Evolutionary conservation across 2,113 vertebrate genomes (phyloP).

Genomic region (Poecilia latipinna): DNA sequence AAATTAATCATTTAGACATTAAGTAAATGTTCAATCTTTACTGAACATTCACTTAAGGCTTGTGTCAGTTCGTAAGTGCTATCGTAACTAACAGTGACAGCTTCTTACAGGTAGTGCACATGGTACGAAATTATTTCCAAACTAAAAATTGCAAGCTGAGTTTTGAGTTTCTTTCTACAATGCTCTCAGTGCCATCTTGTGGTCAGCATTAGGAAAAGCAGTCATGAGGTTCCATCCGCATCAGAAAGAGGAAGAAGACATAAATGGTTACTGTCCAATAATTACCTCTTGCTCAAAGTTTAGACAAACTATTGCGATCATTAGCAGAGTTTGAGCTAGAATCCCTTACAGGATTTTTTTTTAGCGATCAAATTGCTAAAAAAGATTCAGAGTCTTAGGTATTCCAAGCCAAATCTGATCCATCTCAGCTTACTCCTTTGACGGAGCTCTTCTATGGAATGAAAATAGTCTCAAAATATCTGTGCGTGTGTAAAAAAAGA

Average conservation of each 20-base stretch:
- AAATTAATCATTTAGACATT: too few species aligned
- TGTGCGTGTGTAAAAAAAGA: too few species aligned
- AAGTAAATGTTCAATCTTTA: too few species aligned
- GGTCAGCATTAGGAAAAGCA: constrained; percentile 34
- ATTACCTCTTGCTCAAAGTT: neutral
- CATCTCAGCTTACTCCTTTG: too few species aligned
- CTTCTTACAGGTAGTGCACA: neutral
- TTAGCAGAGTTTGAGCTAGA: neutral
- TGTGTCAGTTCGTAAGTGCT: neutral
- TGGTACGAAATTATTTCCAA: neutral
- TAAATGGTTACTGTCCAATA: neutral
- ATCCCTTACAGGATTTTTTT: neutral
- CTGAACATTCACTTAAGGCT: neutral
- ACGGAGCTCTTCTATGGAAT: too few species aligned
- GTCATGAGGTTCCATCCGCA: neutral
- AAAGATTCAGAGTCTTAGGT: too few species aligned
- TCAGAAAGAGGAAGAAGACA: neutral
- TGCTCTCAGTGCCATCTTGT: constrained; percentile 46
- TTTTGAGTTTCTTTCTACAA: neutral
- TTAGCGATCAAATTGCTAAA: neutral
- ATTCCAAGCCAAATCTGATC: too few species aligned
- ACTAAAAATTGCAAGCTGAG: neutral
- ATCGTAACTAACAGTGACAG: too few species aligned
- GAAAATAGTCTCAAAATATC: too few species aligned
- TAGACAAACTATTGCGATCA: neutral